Evolutionary conservation across 1,140 invertebrate species (phyloP), one percentile per base, ranked within the genome.

Genomic region (Cherax destructor): DNA sequence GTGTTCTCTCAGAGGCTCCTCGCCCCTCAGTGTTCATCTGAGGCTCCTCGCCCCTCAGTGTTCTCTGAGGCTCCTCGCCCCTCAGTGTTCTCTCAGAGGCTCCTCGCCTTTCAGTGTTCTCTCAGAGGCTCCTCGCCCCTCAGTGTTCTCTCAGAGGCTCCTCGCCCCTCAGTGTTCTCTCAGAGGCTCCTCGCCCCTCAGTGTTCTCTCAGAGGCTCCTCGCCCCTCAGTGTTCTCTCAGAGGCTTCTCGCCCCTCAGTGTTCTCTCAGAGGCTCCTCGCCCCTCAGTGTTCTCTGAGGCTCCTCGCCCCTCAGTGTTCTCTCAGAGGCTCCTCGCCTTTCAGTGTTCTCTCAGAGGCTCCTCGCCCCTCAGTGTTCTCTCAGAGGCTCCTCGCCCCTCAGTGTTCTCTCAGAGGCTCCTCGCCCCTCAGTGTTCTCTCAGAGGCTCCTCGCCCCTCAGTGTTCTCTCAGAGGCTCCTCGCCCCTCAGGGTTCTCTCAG

Each of bases 71-170:
- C 83, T n/a, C 69, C 21, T n/a, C 5, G 49, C 65, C 49, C 49
- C 47, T 83, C 83, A n/a, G n/a, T n/a, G n/a, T 69, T 69, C 65
- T 85, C 4, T 61, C 74, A 3, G n/a, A n/a, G n/a, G n/a, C n/a
- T n/a, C 47, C 74, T 47, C 69, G 9, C 7, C 47, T 72, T 69
- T 41, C 65, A 9, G 24, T 69, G n/a, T n/a, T n/a, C n/a, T n/a
- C 30, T 52, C 83, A 3, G 65, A 47, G 7, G 47, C 83, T n/a
- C 69, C 21, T n/a, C 5, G 49, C 65, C 49, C 49, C 47, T 83
- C 83, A n/a, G n/a, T n/a, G n/a, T 69, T 69, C 65, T 85, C 4
- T 61, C 74, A 3, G n/a, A n/a, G n/a, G n/a, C n/a, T n/a, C 47
- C 74, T 47, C 69, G 9, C 7, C 47, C 49, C 47, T 41, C 65